Base-by-base conservation (phyloP, 2,888 invertebrate genomes). In the Frankliniella intonsa region DNA sequence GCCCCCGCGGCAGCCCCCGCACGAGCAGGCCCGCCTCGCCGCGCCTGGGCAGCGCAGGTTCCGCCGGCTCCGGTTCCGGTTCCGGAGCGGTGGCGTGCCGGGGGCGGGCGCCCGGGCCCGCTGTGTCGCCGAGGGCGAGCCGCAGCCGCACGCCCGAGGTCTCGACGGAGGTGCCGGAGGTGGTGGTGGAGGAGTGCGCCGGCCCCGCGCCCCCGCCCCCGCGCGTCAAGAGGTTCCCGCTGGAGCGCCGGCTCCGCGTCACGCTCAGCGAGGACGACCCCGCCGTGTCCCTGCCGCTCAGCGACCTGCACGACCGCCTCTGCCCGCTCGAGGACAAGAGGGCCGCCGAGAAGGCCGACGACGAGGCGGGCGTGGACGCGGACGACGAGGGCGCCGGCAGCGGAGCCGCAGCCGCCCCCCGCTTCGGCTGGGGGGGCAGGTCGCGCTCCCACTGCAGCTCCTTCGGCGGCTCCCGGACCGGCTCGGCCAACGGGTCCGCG, bases 181-280 rank as follows among this genome's bases (percentile, higher is more conserved):
- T 69, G 69, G 69, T 69, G n/a, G 69, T 69, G 22, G 69, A 69
- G 69, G 69, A 69, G 62, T 62, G 62, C 69, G 69, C 3, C 38
- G 38, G 65, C 55, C 55, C 55, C 55, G 14, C 7, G 14, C 55
- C 55, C 55, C 55, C 10, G n/a, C n/a, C 55, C 55, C 55, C 55
- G 62, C 69, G 69, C 69, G 69, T n/a, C 69, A 69, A 22, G 69
- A n/a, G 69, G 9, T 69, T 22, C 69, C 69, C 69, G 8, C 69
- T 69, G 69, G 22, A 69, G 22, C 69, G 69, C 9, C 69, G 69
- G n/a, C 69, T n/a, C 2, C 69, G 69, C 22, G 69, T 69, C 69
- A n/a, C n/a, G 22, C 22, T 22, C 69, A 69, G 22, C 69, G 69
- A 69, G 8, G 69, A 69, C 22, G 69, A 69, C 69, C 69, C 69